Conservation (phyloP, 2,113 vertebrate species). For the Myiozetetes cayanensis region DNA sequence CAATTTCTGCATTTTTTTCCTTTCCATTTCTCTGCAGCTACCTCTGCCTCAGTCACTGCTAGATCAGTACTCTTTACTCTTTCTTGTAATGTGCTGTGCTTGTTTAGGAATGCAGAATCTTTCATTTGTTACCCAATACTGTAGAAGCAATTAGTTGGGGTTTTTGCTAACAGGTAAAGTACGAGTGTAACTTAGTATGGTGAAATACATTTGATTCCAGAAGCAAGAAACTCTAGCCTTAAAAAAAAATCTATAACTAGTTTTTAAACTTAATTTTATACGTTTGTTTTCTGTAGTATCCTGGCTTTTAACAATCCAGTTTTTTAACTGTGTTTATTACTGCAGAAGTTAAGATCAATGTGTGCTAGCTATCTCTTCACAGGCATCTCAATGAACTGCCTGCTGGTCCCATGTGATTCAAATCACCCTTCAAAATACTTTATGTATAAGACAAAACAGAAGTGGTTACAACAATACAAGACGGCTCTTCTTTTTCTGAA, state of each 20-base stretch:
- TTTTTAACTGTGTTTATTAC: slow-evolving; percentile 13
- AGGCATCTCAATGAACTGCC: background rate
- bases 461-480: background rate
- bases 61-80: background rate
- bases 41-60: background rate
- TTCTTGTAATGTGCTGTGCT: background rate
- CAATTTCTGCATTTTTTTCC: background rate
- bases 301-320: background rate
- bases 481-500: background rate
- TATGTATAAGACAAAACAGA: background rate
- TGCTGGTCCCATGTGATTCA: background rate
- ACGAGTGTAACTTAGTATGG: background rate
- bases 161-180: background rate
- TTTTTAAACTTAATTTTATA: background rate
- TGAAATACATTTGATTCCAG: background rate
- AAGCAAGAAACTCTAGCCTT: background rate
- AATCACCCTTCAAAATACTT: slow-evolving; percentile 1
- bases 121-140: background rate
- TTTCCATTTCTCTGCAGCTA: background rate
- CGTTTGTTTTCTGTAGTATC: background rate
- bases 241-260: slow-evolving; percentile 1
- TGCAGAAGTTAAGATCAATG: slow-evolving; percentile 35
- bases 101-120: background rate
- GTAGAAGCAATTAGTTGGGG: background rate
- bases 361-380: background rate